phyloP scores from a whole-genome alignment of 2,113 vertebrate genomes.

The Centrocercus urophasianus region DNA sequence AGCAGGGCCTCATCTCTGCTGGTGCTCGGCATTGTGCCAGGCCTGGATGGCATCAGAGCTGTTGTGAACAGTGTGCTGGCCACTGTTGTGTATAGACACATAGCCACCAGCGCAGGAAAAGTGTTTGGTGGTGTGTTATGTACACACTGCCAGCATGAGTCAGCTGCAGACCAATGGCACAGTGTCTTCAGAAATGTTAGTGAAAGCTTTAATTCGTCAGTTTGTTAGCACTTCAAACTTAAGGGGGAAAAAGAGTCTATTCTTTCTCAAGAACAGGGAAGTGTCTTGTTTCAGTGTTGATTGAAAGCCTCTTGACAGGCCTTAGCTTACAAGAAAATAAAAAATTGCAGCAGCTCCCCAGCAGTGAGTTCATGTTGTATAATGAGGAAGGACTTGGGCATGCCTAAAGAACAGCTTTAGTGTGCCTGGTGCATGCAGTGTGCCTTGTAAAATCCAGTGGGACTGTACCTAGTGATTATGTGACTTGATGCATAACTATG shows the following conservation, averaged over 20 bases:
- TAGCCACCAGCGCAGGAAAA: not conserved
- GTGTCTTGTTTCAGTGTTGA: not conserved
- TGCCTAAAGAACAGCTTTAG: not conserved
- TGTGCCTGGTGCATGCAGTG: rapidly evolving
- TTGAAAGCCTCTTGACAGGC: not conserved
- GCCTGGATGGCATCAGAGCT: rapidly evolving
- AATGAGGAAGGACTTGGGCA: not conserved
- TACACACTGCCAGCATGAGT: slow-evolving; percentile 32
- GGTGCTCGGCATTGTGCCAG: not conserved
- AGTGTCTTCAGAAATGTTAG: not conserved
- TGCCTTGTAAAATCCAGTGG: not conserved
- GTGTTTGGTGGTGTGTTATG: slow-evolving; percentile 8
- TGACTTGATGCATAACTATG: not conserved
- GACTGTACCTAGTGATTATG: not conserved
- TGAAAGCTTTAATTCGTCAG: slow-evolving; percentile 54
- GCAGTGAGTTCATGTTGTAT: not conserved
- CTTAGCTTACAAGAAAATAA: not conserved
- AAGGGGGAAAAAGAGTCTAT: slow-evolving; percentile 30
- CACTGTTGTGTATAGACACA: slow-evolving; percentile 36
- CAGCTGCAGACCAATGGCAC: not conserved
- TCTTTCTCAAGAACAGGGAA: slow-evolving; percentile 43
- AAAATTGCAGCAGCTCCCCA: not conserved
- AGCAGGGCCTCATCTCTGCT: not conserved
- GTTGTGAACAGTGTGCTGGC: not conserved
- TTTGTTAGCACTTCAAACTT: slow-evolving; percentile 70